Percentiles rank a stretch among this genome's conserved stretches.
Evolutionary conservation across 2,113 vertebrate species (phyloP).

Genomic region (Setophaga petechia): DNA sequence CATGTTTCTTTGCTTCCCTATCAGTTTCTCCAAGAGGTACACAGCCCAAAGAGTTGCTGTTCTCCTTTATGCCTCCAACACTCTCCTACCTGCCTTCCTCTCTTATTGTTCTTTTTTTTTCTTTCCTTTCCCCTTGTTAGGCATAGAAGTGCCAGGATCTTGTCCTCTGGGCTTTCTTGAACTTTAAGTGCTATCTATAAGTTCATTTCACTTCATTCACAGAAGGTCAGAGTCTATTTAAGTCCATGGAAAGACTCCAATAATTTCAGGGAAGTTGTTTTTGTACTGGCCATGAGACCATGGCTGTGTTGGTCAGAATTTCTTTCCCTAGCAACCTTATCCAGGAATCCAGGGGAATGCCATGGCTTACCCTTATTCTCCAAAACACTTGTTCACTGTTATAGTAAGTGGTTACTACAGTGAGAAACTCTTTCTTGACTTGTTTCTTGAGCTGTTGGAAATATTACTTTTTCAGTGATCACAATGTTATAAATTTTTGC

Average conservation of each 20-base stretch:
- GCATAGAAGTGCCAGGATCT: not conserved
- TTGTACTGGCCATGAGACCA: not conserved
- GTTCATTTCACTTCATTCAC: not conserved
- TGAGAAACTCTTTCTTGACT: not conserved
- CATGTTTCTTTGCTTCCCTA: not conserved
- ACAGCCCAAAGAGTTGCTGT: not conserved
- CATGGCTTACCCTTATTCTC: not conserved
- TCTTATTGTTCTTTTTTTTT: not conserved
- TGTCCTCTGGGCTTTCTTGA: not conserved
- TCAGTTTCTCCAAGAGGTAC: not conserved
- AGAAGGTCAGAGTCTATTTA: not conserved
- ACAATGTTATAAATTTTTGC: not conserved
- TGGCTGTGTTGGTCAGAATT: not conserved
- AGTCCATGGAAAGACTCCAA: not conserved
- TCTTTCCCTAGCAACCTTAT: not conserved
- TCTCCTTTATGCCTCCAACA: not conserved
- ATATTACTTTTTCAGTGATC: not conserved
- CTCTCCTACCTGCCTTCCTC: not conserved
- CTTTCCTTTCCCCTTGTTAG: not conserved
- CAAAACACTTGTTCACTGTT: not conserved
- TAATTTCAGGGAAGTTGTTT: not conserved
- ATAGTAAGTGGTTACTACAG: not conserved
- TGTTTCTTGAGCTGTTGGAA: not conserved
- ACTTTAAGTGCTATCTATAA: not conserved
- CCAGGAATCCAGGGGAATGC: not conserved